Conservation (phyloP, 2,888 invertebrate genomes). For the Tetramorium bicarinatum region DNA sequence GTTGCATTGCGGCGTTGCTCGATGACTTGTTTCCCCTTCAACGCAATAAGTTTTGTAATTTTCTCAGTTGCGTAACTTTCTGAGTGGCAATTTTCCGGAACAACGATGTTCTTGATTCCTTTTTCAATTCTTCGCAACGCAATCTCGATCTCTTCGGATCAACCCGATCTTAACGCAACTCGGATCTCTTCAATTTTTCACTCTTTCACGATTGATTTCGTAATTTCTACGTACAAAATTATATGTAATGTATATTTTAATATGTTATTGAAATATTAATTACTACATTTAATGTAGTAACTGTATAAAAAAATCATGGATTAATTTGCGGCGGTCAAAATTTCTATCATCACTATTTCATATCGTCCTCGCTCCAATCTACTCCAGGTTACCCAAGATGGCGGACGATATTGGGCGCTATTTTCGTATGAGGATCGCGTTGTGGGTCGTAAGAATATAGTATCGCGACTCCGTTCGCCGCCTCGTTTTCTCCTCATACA, state of each 20-base stretch:
- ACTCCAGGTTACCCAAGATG: not conserved
- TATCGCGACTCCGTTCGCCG: constrained; percentile 57
- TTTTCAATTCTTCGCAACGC: constrained; percentile 35
- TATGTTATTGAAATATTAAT: not conserved
- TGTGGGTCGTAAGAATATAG: constrained; percentile 44
- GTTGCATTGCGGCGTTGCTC: constrained; percentile 46
- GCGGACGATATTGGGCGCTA: constrained; percentile 15
- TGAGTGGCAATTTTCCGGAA: constrained; percentile 74
- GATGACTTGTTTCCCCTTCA: constrained; percentile 66
- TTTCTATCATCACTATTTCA: constrained; percentile 1
- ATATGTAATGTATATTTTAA: not conserved
- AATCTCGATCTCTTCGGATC: constrained; percentile 17
- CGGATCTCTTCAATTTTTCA: not conserved
- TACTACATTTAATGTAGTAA: not conserved
- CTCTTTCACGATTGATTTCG: not conserved
- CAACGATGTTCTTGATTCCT: constrained; percentile 22
- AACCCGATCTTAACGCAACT: constrained; percentile 10
- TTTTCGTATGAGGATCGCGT: constrained; percentile 44
- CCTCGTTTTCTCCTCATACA: constrained; percentile 69
- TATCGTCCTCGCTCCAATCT: not conserved
- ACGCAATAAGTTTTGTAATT: constrained; percentile 76
- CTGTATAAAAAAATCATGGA: not conserved
- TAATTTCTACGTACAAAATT: not conserved
- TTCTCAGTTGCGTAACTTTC: constrained; percentile 73
- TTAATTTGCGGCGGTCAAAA: not conserved